phyloP scores from a whole-genome alignment of 2,888 invertebrate genomes.

The Baccha elongata region DNA sequence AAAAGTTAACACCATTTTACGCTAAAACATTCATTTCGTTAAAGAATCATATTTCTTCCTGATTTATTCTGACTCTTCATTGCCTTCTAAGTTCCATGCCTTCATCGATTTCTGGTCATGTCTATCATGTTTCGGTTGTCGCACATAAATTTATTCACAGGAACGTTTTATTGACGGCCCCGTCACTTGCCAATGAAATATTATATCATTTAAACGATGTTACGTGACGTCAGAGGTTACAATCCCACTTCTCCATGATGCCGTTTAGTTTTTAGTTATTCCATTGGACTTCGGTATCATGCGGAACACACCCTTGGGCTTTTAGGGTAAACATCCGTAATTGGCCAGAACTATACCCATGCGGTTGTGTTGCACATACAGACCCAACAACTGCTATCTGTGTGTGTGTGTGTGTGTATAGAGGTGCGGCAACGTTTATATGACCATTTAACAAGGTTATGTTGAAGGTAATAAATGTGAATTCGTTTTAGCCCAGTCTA shows the following conservation, averaged over 20 bases:
- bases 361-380: background rate
- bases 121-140: slow-evolving; percentile 41
- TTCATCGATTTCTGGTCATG: slow-evolving; percentile 21
- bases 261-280: slow-evolving; percentile 29
- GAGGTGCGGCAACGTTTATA: slow-evolving; percentile 35
- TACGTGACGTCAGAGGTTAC: slow-evolving; percentile 2
- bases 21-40: slow-evolving; percentile 16
- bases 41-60: slow-evolving; percentile 30
- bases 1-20: slow-evolving; percentile 45
- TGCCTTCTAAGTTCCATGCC: background rate
- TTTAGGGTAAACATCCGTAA: slow-evolving; percentile 49
- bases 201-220: slow-evolving; percentile 8
- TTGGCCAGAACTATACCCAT: slow-evolving; percentile 46
- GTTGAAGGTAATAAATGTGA: slow-evolving; percentile 62
- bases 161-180: slow-evolving; percentile 43
- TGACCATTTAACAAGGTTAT: slow-evolving; percentile 67
- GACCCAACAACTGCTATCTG: background rate
- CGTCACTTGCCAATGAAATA: slow-evolving; percentile 40
- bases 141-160: slow-evolving; percentile 39
- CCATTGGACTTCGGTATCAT: slow-evolving; percentile 13
- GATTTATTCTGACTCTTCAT: slow-evolving; percentile 4
- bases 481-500: slow-evolving; percentile 46
- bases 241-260: background rate
- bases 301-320: slow-evolving; percentile 45
- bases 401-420: slow-evolving; percentile 8